Evolutionary conservation across 2,888 invertebrate genomes (phyloP).

Genomic region (Teleogryllus oceanicus): DNA sequence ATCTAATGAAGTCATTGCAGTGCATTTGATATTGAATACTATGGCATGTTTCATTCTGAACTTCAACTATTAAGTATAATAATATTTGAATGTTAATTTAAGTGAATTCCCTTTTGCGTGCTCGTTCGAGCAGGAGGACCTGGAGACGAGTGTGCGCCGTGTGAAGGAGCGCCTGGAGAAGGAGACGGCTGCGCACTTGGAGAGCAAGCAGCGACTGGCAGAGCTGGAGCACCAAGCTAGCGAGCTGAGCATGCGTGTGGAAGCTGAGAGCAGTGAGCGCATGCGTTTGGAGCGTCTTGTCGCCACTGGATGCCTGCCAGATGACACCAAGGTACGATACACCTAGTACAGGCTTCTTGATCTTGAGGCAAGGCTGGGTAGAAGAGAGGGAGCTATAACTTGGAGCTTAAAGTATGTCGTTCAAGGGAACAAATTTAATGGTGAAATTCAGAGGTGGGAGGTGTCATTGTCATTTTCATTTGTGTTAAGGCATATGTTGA

Average conservation of each 20-base stretch:
- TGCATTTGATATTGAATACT: too few species aligned
- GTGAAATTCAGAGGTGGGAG: too few species aligned
- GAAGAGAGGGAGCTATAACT: too few species aligned
- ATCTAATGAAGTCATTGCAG: too few species aligned
- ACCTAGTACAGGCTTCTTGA: too few species aligned
- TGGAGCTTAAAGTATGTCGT: too few species aligned
- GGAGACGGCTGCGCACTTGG: slow-evolving; percentile 82
- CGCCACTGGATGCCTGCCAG: slow-evolving; percentile 86
- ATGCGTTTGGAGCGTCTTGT: slow-evolving; percentile 80
- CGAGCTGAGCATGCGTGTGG: slow-evolving; percentile 62
- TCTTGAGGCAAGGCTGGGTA: too few species aligned
- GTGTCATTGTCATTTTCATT: too few species aligned
- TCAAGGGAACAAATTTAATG: too few species aligned
- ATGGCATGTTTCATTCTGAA: too few species aligned
- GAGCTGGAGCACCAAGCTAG: slow-evolving; percentile 61
- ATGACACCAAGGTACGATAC: slow-evolving; percentile 74
- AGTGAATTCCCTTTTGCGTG: not conserved
- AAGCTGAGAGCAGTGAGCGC: slow-evolving; percentile 75
- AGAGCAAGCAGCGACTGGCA: slow-evolving; percentile 72
- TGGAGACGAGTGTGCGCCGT: slow-evolving; percentile 74
- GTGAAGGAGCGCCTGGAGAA: slow-evolving; percentile 85
- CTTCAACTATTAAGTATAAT: too few species aligned
- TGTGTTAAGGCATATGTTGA: too few species aligned
- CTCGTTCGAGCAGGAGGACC: slow-evolving; percentile 62
- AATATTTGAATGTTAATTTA: not conserved